phyloP scores from a whole-genome alignment of 1,140 invertebrate genomes.

The Magallana gigas region DNA sequence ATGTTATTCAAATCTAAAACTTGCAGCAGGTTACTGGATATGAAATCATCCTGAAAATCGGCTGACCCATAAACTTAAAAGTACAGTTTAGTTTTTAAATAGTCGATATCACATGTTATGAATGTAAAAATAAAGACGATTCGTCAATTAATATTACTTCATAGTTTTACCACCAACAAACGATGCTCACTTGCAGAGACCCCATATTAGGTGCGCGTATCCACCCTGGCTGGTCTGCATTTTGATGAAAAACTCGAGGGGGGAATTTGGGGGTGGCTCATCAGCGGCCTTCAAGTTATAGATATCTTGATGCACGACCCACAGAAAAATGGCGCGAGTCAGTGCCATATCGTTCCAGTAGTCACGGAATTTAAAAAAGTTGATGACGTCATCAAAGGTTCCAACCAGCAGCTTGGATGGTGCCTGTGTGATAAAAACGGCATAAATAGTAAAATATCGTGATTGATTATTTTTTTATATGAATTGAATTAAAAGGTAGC shows the following conservation, averaged over 20 bases:
- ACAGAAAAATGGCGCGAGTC: slow-evolving; percentile 41
- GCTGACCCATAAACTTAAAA: too few species aligned
- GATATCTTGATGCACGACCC: slow-evolving; percentile 39
- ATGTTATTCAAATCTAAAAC: too few species aligned
- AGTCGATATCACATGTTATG: too few species aligned
- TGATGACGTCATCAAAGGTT: slow-evolving; percentile 42
- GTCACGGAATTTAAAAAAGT: slow-evolving; percentile 29
- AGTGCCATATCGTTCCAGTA: slow-evolving; percentile 43
- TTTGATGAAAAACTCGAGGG: slow-evolving; percentile 46
- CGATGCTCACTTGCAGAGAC: slow-evolving; percentile 38
- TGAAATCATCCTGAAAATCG: too few species aligned
- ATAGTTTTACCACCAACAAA: too few species aligned
- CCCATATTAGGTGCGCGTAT: slow-evolving; percentile 45
- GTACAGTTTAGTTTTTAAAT: too few species aligned
- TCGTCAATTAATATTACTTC: too few species aligned
- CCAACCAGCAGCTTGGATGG: slow-evolving; percentile 31
- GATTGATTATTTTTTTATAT: too few species aligned
- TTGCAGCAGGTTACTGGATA: too few species aligned
- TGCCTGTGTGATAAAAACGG: not conserved
- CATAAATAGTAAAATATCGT: too few species aligned
- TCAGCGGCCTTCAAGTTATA: slow-evolving; percentile 38
- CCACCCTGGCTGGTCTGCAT: slow-evolving; percentile 42
- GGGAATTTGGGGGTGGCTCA: slow-evolving; percentile 41
- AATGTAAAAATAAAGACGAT: too few species aligned
- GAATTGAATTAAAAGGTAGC: too few species aligned